Conservation (phyloP, 30 jellyfish, hydroid and myxozoan species). For the Hydra vulgaris region DNA sequence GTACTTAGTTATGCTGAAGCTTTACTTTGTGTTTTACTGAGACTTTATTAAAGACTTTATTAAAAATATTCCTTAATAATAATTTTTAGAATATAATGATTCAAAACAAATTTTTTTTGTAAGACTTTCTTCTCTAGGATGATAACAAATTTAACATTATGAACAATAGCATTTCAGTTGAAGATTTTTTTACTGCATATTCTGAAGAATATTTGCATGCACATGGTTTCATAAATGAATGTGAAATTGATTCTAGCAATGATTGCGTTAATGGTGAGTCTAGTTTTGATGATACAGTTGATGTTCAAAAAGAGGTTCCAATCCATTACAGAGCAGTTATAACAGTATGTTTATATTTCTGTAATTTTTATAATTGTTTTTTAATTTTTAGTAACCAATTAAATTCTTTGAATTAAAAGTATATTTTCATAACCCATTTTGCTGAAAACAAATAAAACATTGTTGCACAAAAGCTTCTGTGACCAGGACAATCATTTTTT, state of each 20-base stretch:
- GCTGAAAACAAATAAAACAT: background rate
- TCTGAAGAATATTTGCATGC: background rate
- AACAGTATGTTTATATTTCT: too few relatives aligned
- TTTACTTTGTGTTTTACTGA: too few relatives aligned
- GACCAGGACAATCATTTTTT: background rate
- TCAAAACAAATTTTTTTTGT: background rate
- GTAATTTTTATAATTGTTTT: too few relatives aligned
- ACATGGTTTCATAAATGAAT: slow-evolving; percentile 8
- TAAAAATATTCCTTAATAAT: too few relatives aligned
- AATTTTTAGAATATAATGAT: too few relatives aligned
- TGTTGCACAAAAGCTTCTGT: background rate
- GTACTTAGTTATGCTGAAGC: too few relatives aligned
- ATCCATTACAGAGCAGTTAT: slow-evolving; percentile 40
- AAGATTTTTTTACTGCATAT: slow-evolving; percentile 21
- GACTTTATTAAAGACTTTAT: too few relatives aligned
- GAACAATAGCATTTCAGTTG: background rate
- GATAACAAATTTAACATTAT: background rate
- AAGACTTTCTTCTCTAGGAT: background rate
- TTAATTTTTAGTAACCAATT: background rate
- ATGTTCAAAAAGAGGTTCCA: slow-evolving; percentile 27
- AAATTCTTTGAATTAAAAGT: background rate
- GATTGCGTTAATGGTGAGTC: slow-evolving; percentile 16
- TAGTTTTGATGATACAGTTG: background rate
- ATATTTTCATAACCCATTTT: background rate
- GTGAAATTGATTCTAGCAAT: background rate